Evolutionary conservation across 2,113 vertebrate species (phyloP), one percentile per base, ranked within the genome.

Genomic region (Melanostigma gelatinosum): DNA sequence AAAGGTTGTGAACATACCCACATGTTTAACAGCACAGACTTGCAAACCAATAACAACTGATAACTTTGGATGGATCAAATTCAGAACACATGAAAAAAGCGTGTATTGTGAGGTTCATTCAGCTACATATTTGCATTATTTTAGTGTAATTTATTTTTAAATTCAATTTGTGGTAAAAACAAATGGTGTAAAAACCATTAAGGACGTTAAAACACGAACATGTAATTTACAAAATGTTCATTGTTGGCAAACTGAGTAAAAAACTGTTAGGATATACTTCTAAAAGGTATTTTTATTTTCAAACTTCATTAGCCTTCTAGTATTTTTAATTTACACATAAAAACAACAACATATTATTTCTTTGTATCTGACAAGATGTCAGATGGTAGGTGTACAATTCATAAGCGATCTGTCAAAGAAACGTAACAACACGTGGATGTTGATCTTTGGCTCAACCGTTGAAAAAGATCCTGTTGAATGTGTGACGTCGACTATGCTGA

Each of bases 401-500:
- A 58, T 22, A 46, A 20, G 8, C 4, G n/a, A 42, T 64, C 24
- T 4, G n/a, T 11, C 8, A n/a, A 48, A 46, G 16, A 36, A 64
- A 40, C 7, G 9, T 1, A 20, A 5, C 12, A 20, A 34, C 22
- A 10, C 22, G 15, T 6, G 15, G 12, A 10, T 67, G 36, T 11
- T 63, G n/a, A 40, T 52, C 12, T 6, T 32, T 24, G 16, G 54
- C 50, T 61, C 44, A 52, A 20, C 32, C 10, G 20, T 12, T 29
- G 7, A 1, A 46, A 18, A 40, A 24, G 2, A 57, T 80, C 81
- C 52, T 70, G 64, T 48, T 72, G 2, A 15, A 18, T 20, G 11
- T 20, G 61, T 88, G 83, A 89, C 86, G 85, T 83, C n/a, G 0
- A 8, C 2, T 6, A 2, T 2, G 4, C 22, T 15, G 60, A 88